These are phyloP conservation scores for Mobula birostris DNA, from an alignment of 2,113 vertebrate species.

Conservation along the genomic window DNA sequence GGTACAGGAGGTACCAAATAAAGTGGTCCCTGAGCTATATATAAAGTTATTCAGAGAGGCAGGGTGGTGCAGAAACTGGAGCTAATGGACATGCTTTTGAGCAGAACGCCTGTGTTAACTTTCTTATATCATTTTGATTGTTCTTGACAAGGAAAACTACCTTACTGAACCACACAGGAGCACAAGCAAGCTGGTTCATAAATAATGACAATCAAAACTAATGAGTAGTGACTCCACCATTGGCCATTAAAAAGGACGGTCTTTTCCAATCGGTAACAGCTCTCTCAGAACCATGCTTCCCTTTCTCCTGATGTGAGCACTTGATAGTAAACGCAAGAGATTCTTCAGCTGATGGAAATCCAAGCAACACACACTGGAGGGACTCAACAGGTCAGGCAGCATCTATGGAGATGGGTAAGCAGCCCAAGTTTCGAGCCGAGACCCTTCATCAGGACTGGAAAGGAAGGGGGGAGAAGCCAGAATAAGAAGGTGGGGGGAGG, in stretches of 20 bases:
- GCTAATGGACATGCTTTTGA: not conserved
- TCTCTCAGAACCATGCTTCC: not conserved
- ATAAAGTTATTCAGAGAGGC: not conserved
- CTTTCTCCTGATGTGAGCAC: not conserved
- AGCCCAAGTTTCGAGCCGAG: no score
- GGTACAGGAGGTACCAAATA: no score
- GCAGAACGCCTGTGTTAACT: not conserved
- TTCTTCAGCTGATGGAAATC: no score
- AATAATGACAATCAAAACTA: slow-evolving; percentile 37
- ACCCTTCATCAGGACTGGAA: no score
- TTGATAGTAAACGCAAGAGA: no score
- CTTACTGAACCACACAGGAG: slow-evolving; percentile 26
- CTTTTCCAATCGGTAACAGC: not conserved
- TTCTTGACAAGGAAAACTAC: slow-evolving; percentile 3
- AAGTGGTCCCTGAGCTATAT: no score
- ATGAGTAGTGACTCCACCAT: slow-evolving; percentile 31
- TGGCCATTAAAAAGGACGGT: not conserved
- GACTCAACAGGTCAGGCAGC: no score
- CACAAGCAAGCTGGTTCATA: slow-evolving; percentile 15
- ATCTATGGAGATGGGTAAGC: no score
- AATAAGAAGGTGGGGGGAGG: no score
- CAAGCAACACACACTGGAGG: no score
- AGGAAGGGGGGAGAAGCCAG: no score
- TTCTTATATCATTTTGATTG: not conserved
- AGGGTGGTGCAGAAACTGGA: not conserved